Conservation (phyloP, 2,888 invertebrate genomes). For the Dryocosmus kuriphilus region DNA sequence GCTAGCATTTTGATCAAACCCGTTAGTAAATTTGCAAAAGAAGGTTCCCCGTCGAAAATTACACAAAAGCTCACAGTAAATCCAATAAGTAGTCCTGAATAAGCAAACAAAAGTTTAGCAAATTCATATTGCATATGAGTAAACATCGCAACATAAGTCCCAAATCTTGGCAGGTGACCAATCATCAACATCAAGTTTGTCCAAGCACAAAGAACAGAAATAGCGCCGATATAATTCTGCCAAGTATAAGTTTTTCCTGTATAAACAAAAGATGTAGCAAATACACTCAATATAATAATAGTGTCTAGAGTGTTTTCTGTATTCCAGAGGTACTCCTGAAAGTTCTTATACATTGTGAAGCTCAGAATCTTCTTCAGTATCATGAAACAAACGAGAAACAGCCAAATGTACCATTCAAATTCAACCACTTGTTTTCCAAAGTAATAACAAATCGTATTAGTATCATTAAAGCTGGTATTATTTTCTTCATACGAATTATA, state of each 20-base stretch:
- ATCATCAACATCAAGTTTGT: constrained; percentile 77
- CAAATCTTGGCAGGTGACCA: too few relatives aligned
- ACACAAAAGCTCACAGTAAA: constrained; percentile 77
- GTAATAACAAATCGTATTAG: constrained; percentile 66
- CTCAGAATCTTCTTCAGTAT: too few relatives aligned
- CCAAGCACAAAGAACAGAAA: constrained; percentile 77
- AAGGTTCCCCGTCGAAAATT: constrained; percentile 74
- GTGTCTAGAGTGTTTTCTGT: too few relatives aligned
- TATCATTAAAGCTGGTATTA: constrained; percentile 67
- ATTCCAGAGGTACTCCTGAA: too few relatives aligned
- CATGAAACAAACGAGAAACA: constrained; percentile 71
- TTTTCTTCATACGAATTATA: constrained; percentile 67
- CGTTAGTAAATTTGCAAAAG: constrained; percentile 74
- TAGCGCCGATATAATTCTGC: constrained; percentile 76
- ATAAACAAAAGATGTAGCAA: too few relatives aligned
- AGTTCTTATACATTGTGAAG: too few relatives aligned
- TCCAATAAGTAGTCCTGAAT: too few relatives aligned
- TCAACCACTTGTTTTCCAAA: constrained; percentile 70
- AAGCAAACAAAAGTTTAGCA: constrained; percentile 73
- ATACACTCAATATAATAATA: too few relatives aligned
- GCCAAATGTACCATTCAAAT: constrained; percentile 71
- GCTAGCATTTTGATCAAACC: constrained; percentile 75
- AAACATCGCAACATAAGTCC: too few relatives aligned
- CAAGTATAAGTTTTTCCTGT: too few relatives aligned
- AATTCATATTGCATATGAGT: too few relatives aligned